Percentiles rank a stretch among this genome's conserved stretches.
phyloP scores from a whole-genome alignment of 1,140 invertebrate genomes.

The Drosophila ogumai region DNA sequence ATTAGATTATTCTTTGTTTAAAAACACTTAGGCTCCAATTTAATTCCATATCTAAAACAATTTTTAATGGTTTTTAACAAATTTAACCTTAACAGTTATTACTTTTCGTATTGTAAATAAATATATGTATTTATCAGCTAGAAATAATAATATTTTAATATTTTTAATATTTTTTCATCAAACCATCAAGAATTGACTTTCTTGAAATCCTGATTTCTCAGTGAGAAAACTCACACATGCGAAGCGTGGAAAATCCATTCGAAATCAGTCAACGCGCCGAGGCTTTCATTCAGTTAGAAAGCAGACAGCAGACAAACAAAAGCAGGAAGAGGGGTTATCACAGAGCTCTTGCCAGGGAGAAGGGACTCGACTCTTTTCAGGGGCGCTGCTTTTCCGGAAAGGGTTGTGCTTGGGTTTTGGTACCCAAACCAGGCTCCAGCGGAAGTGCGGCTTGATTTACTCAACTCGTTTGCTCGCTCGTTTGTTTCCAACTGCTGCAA shows the following conservation, averaged over 20 bases:
- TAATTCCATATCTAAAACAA: too few relatives aligned
- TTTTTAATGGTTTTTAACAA: too few relatives aligned
- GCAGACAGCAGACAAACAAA: constrained; percentile 62
- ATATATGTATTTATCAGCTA: background rate
- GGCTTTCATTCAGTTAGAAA: constrained; percentile 80
- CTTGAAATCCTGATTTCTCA: constrained; percentile 3
- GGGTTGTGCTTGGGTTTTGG: constrained; percentile 1
- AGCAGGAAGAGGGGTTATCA: constrained; percentile 23
- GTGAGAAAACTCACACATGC: constrained; percentile 30
- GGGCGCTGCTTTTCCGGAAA: constrained; percentile 19
- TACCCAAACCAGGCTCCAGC: constrained; percentile 15
- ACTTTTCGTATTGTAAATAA: too few relatives aligned
- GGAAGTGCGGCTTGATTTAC: constrained; percentile 82
- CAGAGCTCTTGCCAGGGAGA: background rate
- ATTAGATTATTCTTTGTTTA: too few relatives aligned
- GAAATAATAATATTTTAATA: too few relatives aligned
- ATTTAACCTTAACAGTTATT: too few relatives aligned
- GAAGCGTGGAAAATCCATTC: constrained; percentile 69
- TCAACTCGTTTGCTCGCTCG: constrained; percentile 79
- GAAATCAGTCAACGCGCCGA: constrained; percentile 80
- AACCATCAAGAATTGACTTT: too few relatives aligned
- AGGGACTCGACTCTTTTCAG: background rate
- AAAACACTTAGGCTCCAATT: too few relatives aligned
- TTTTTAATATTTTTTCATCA: background rate
- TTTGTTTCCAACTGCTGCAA: constrained; percentile 61